phyloP scores from a whole-genome alignment of 2,113 vertebrate species.

The Shinisaurus crocodilurus region DNA sequence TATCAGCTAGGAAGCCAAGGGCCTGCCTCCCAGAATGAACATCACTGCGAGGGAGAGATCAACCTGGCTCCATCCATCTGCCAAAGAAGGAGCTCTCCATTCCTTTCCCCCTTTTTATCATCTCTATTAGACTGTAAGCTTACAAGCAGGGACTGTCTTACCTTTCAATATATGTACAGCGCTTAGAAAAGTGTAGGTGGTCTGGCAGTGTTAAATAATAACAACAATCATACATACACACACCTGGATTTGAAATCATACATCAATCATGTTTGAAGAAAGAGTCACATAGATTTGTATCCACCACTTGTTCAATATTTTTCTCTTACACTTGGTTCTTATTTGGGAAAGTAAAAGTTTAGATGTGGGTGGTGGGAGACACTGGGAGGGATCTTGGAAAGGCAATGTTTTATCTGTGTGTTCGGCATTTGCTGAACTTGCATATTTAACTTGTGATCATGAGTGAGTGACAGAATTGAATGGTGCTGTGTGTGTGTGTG shows the following conservation, averaged over 20 bases:
- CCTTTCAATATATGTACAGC: too few relatives aligned
- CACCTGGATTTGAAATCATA: too few relatives aligned
- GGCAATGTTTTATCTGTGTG: not conserved
- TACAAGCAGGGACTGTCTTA: too few relatives aligned
- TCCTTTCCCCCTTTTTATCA: not conserved
- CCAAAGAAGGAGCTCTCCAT: not conserved
- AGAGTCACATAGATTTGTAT: not conserved
- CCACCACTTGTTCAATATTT: not conserved
- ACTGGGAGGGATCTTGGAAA: too few relatives aligned
- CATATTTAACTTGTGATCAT: not conserved
- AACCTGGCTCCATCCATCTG: not conserved
- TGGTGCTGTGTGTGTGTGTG: not conserved
- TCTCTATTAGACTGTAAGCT: too few relatives aligned
- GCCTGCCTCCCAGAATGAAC: not conserved
- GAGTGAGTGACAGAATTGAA: not conserved
- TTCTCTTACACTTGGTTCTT: not conserved
- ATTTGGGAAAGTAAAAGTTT: not conserved
- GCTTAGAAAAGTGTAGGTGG: too few relatives aligned
- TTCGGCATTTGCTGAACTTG: not conserved
- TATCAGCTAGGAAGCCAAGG: too few relatives aligned
- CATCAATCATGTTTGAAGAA: not conserved
- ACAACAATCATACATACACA: too few relatives aligned
- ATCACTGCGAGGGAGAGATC: not conserved
- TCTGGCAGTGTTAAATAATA: too few relatives aligned
- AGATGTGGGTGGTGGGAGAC: not conserved